A percentile compares a stretch with the other conserved stretches of the same genome.
Evolutionary conservation across 2,888 invertebrate species (phyloP).

Genomic region (Frankliniella fusca): DNA sequence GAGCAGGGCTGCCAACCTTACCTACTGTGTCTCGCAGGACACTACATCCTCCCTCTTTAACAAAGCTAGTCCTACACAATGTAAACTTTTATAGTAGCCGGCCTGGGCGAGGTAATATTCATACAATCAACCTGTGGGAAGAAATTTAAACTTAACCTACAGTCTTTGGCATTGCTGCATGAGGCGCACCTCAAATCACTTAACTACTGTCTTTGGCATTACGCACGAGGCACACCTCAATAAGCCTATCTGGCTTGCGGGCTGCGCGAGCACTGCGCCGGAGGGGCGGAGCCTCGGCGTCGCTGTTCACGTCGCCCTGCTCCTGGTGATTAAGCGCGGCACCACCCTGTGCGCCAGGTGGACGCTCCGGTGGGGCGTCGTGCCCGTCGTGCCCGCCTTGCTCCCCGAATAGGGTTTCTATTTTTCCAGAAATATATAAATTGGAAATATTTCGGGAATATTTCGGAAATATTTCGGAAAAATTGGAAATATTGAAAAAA

Average conservation of each 20-base stretch:
- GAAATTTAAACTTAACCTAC: background rate
- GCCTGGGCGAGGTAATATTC: background rate
- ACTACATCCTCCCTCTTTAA: background rate
- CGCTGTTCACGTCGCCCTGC: background rate
- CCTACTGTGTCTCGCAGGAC: too few species aligned
- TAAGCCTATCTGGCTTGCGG: background rate
- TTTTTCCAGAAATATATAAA: too few species aligned
- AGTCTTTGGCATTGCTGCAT: background rate
- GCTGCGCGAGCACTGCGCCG: background rate
- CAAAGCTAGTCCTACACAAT: background rate
- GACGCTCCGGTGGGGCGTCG: too few species aligned
- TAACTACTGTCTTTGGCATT: background rate
- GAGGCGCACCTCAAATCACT: background rate
- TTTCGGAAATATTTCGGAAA: too few species aligned
- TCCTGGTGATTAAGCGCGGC: background rate
- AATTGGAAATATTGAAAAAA: too few species aligned
- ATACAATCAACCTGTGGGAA: background rate
- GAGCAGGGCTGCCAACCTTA: too few species aligned
- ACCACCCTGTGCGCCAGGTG: too few species aligned
- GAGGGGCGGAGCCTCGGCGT: background rate
- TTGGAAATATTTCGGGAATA: too few species aligned
- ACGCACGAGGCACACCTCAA: background rate
- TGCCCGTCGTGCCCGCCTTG: too few species aligned
- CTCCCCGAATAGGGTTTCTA: too few species aligned
- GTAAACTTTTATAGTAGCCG: background rate